Evolutionary conservation across 2,113 vertebrate species (phyloP).

Genomic region (Sakesphorus luctuosus): DNA sequence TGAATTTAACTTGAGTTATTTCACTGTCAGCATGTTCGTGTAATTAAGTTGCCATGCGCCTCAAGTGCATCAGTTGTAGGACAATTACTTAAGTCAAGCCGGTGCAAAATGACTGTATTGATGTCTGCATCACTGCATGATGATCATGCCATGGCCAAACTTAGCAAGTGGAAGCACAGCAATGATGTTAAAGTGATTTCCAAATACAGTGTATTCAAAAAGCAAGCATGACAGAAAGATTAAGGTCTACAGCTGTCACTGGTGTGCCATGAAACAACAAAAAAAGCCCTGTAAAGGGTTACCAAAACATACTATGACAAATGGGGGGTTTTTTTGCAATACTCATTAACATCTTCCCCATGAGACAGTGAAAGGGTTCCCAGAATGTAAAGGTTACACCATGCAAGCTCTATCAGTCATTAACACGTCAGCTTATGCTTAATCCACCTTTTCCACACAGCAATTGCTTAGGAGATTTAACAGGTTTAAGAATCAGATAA

Average conservation of each 20-base stretch:
- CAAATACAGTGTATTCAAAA: not conserved
- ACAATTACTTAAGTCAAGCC: not conserved
- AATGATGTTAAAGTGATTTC: not conserved
- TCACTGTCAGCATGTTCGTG: not conserved
- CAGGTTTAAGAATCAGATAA: slow-evolving; percentile 27
- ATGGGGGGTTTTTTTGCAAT: not conserved
- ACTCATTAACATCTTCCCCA: not conserved
- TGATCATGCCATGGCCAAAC: not conserved
- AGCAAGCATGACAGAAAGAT: not conserved
- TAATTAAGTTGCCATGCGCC: slow-evolving; percentile 8
- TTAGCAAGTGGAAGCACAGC: not conserved
- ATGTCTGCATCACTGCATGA: not conserved
- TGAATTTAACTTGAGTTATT: not conserved
- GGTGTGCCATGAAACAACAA: not conserved
- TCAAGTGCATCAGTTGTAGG: not conserved
- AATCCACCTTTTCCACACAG: not conserved
- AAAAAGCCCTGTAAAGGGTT: not conserved
- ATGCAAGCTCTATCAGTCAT: not conserved
- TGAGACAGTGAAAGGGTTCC: not conserved
- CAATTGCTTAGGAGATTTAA: not conserved
- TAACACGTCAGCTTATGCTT: not conserved
- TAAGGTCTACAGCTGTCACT: not conserved
- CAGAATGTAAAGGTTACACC: slow-evolving; percentile 9
- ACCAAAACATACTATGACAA: not conserved
- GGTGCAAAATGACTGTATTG: not conserved